Base-by-base conservation (phyloP, 1,140 invertebrate genomes). In the Odontomachus brunneus region DNA sequence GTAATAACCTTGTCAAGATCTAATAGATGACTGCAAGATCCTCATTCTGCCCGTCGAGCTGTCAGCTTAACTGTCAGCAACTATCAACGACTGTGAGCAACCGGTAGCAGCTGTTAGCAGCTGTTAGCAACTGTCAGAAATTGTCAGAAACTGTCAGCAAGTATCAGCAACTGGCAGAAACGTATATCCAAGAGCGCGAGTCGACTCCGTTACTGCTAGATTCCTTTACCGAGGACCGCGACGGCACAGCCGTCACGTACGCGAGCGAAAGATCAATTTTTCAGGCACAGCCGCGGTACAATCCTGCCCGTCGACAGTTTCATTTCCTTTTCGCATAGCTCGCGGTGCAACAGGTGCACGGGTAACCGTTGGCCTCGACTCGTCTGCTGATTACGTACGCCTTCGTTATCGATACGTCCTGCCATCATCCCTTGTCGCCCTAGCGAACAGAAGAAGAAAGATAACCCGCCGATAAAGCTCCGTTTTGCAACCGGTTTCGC, bases 261-360 rank as follows among this genome's bases (percentile, higher is more conserved):
- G 59, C 60, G 60, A 33, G 24, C 85, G 74, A 78, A 67, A 83
- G 72, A 75, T 83, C 81, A 76, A 83, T 76, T 83, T 83, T 83
- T 83, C 82, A 67, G 26, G 73, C 62, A 78, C 51, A 17, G 73
- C 60, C 82, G 82, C 62, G 65, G 63, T 75, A 67, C 72, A 80
- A 83, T 83, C 67, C 75, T 81, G 48, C 14, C 66, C 29, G 82
- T 80, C 75, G 82, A 84, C 82, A 81, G 75, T 81, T 80, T 84
- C 67, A 72, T 84, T 83, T 84, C 84, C 83, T 73, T 69, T 85
- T 85, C 76, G 82, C 83, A 49, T 80, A 65, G 49, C 62, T 65
- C 65, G 69, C 83, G 82, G 82, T 88, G 84, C 88, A 86, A 88
- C 85, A 88, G 89, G 86, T 88, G 88, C 33, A 88, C 33, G 67